Base-by-base conservation (phyloP, 1,140 invertebrate species). In the Eulimnadia texana region DNA sequence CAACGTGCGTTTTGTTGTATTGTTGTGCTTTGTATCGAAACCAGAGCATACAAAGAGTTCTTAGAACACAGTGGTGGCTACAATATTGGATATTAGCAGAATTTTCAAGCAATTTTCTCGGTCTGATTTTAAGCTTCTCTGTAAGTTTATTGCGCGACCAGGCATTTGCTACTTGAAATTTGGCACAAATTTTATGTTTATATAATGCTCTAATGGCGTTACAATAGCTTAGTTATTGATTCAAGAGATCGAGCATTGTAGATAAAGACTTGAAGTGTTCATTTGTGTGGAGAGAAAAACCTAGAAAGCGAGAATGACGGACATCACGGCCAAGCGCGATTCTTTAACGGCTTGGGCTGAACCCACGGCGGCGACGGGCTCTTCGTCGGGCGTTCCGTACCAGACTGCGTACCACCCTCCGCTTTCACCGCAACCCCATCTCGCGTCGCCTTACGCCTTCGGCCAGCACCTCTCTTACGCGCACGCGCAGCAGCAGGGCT, bases 281-380 rank as follows among this genome's bases (percentile, higher is more conserved):
- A n/a, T n/a, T n/a, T n/a, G n/a, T n/a, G n/a, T n/a, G 6, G 13
- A 29, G 19, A 33, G 29, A 58, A 6, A 10, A 19, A 58, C 24
- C 28, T 13, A 25, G 52, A 54, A 27, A 33, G 16, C 27, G 50
- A 29, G 50, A 28, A 61, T 61, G 60, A 54, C 60, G 9, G 60
- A 61, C 28, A 61, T 61, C 29, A 61, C 50, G 24, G 51, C 60
- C 28, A 61, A 61, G 42, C 60, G 60, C 6, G 60, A 61, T 28
- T 57, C 55, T 27, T 13, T 61, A 22, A 19, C 58, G 23, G 60
- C 29, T 13, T 61, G 60, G 60, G 60, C 42, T 10, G 49, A 50
- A 22, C 50, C 49, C 9, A 22, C 16, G 9, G 50, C 28, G 28
- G 60, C 51, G 53, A 58, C 57, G 57, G 58, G 24, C 50, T 49